A percentile compares a stretch with the other conserved stretches of the same genome.
Evolutionary conservation across 2,888 invertebrate species (phyloP).

Genomic region (Watsonalla cultraria): DNA sequence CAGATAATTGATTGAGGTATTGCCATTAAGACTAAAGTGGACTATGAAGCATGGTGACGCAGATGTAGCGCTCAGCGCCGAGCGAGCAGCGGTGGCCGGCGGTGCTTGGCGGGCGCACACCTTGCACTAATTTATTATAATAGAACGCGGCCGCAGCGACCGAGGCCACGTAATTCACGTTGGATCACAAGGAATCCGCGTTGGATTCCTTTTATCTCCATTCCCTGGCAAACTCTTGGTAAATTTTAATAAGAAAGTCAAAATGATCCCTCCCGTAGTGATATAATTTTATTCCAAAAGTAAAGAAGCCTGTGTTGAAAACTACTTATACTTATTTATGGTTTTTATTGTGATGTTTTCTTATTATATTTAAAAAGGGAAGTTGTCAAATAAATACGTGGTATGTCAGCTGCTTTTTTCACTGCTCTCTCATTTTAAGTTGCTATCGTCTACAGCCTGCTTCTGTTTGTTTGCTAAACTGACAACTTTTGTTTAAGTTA

Average conservation of each 20-base stretch:
- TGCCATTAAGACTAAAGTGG: too few species aligned
- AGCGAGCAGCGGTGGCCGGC: background rate
- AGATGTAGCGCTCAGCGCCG: conserved; percentile 5
- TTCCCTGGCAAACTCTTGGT: conserved; percentile 23
- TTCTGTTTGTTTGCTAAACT: conserved; percentile 30
- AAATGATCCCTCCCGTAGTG: conserved; percentile 22
- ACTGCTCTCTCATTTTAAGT: too few species aligned
- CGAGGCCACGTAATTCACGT: conserved; percentile 14
- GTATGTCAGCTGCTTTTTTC: too few species aligned
- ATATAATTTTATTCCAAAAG: conserved; percentile 32
- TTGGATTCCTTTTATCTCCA: conserved; percentile 24
- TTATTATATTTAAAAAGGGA: too few species aligned
- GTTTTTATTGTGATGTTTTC: too few species aligned
- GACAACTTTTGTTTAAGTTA: conserved; percentile 20
- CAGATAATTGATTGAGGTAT: too few species aligned
- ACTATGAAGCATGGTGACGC: conserved; percentile 12
- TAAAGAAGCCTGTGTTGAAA: too few species aligned
- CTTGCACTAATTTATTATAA: conserved; percentile 17
- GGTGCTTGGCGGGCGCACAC: background rate
- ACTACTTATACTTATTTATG: too few species aligned
- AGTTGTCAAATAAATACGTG: too few species aligned
- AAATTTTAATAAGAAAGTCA: conserved; percentile 29
- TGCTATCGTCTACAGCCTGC: too few species aligned
- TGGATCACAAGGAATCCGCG: conserved; percentile 1
- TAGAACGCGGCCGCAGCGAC: conserved; percentile 4